Evolutionary conservation across 2,888 invertebrate genomes (phyloP).

Genomic region (Aelia acuminata): DNA sequence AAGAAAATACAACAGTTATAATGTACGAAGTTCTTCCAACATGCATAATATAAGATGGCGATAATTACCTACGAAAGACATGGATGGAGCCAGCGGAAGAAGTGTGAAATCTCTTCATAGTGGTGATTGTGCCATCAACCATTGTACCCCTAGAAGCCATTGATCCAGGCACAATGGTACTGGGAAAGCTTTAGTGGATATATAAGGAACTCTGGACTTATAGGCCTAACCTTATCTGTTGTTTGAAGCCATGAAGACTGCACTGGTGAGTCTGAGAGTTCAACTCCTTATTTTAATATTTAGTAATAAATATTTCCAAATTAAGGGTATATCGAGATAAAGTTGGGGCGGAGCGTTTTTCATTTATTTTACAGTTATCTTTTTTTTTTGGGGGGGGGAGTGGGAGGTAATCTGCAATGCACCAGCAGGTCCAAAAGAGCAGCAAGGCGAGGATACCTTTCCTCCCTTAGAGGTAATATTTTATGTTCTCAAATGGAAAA

Average conservation of each 20-base stretch:
- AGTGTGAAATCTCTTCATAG: slow-evolving; percentile 36
- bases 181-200: slow-evolving; percentile 19
- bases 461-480: too few species aligned
- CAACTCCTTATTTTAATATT: not conserved
- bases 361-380: too few species aligned
- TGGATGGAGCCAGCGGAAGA: slow-evolving; percentile 31
- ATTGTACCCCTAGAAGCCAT: slow-evolving; percentile 13
- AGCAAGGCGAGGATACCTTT: too few species aligned
- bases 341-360: too few species aligned
- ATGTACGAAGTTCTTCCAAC: not conserved
- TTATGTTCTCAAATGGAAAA: too few species aligned
- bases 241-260: slow-evolving; percentile 4
- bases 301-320: too few species aligned
- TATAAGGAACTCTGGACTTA: slow-evolving; percentile 18
- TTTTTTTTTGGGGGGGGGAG: too few species aligned
- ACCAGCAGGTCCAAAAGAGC: too few species aligned
- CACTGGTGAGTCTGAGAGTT: not conserved
- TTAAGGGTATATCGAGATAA: too few species aligned
- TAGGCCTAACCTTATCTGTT: not conserved
- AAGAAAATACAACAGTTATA: not conserved
- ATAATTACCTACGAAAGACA: slow-evolving; percentile 14
- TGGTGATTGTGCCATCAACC: not conserved
- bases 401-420: too few species aligned
- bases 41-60: not conserved
- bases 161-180: slow-evolving; percentile 17